These are phyloP conservation scores for Eretmochelys imbricata DNA, from an alignment of 2,113 vertebrate genomes.

Conservation along the genomic window DNA sequence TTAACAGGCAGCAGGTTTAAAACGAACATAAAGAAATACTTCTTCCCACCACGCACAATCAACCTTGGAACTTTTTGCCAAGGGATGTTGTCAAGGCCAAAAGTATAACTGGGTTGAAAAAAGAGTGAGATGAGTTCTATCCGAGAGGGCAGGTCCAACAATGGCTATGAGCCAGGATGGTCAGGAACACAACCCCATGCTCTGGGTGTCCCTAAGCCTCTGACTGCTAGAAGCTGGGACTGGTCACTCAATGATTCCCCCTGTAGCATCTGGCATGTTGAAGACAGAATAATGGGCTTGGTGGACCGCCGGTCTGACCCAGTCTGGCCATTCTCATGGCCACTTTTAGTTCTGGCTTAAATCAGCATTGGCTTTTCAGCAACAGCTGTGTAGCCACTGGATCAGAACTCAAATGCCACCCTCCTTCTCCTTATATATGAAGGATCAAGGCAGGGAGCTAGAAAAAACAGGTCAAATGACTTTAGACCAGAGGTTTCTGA, in stretches of 20 bases:
- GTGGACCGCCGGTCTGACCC: background rate
- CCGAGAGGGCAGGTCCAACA: background rate
- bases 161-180: background rate
- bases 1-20: background rate
- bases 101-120: background rate
- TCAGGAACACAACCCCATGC: background rate
- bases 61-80: background rate
- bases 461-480: background rate
- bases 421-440: background rate
- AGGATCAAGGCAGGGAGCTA: background rate
- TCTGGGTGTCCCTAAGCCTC: background rate
- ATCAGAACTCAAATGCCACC: background rate
- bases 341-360: conserved; percentile 24
- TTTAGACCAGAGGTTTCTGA: background rate
- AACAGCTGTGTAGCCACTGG: background rate
- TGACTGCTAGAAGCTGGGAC: background rate
- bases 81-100: background rate
- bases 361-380: background rate
- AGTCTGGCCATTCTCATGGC: background rate
- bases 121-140: background rate
- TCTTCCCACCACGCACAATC: background rate
- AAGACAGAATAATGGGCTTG: background rate
- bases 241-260: background rate
- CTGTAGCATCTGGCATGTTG: background rate
- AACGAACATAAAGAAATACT: background rate